Percentiles rank a stretch among this genome's conserved stretches.
Evolutionary conservation across 2,113 vertebrate genomes (phyloP).

Genomic region (Daphoenositta chrysoptera): DNA sequence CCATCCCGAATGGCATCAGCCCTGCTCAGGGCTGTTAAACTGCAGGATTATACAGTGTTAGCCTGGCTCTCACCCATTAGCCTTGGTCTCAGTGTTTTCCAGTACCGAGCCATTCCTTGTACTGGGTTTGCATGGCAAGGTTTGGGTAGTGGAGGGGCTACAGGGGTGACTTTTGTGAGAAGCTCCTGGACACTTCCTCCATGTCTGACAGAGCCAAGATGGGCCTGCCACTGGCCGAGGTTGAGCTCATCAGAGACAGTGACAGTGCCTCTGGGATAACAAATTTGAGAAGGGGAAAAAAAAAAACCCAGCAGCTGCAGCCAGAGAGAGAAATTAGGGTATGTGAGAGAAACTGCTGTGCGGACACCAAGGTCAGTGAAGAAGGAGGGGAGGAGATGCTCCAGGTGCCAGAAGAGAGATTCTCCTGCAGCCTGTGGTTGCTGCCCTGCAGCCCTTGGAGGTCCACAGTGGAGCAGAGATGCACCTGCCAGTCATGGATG

Average conservation of each 20-base stretch:
- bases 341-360: neutral
- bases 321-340: neutral
- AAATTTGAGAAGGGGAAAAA: neutral
- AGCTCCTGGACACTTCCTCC: neutral
- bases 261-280: neutral
- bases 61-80: neutral
- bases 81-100: neutral
- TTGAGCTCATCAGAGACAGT: neutral
- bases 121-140: neutral
- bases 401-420: neutral
- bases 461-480: neutral
- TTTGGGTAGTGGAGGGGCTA: neutral
- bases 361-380: neutral
- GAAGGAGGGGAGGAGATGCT: neutral
- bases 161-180: neutral
- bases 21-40: neutral
- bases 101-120: neutral
- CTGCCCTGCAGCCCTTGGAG: neutral
- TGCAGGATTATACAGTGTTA: neutral
- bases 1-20: neutral
- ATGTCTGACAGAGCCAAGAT: neutral
- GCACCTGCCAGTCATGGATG: neutral
- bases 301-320: fast-evolving
- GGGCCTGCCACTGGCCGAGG: neutral
- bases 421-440: neutral